A percentile compares a stretch with the other conserved stretches of the same genome.
Conservation (phyloP, 2,888 invertebrate genomes). For the Phortica magna region DNA sequence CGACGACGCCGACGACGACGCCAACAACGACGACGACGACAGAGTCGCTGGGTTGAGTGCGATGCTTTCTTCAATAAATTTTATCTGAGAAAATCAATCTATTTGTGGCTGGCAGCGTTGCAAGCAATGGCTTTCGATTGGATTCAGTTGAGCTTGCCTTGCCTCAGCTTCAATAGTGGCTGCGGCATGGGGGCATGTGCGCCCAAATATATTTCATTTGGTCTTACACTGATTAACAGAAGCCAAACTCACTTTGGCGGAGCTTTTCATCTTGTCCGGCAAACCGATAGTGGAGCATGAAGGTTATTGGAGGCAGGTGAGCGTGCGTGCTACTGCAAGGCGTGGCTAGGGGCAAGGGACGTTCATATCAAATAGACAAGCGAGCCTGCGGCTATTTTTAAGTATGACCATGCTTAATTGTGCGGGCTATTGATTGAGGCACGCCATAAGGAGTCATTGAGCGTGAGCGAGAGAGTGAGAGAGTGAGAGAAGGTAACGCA, state of each 20-base stretch:
- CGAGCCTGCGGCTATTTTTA: conserved; percentile 22
- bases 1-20: neutral
- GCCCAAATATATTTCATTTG: neutral
- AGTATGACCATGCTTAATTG: neutral
- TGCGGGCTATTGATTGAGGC: neutral
- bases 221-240: neutral
- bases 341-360: neutral
- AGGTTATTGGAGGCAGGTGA: neutral
- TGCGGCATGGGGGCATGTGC: conserved; percentile 13
- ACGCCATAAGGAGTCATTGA: neutral
- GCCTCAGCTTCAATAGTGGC: neutral
- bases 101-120: conserved; percentile 29
- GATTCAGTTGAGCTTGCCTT: neutral
- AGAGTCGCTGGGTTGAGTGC: neutral
- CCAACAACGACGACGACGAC: neutral
- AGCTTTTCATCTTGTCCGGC: conserved; percentile 16
- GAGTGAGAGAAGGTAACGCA: neutral
- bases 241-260: conserved; percentile 1
- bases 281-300: neutral
- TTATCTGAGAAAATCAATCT: conserved; percentile 55
- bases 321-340: neutral
- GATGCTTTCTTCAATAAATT: conserved; percentile 46
- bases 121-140: neutral
- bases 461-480: neutral
- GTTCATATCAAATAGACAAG: conserved; percentile 27